Evolutionary conservation across 2,797 vertebrate genomes (phyloP), one percentile per base, ranked within the genome.

Genomic region (Heliangelus exortis): DNA sequence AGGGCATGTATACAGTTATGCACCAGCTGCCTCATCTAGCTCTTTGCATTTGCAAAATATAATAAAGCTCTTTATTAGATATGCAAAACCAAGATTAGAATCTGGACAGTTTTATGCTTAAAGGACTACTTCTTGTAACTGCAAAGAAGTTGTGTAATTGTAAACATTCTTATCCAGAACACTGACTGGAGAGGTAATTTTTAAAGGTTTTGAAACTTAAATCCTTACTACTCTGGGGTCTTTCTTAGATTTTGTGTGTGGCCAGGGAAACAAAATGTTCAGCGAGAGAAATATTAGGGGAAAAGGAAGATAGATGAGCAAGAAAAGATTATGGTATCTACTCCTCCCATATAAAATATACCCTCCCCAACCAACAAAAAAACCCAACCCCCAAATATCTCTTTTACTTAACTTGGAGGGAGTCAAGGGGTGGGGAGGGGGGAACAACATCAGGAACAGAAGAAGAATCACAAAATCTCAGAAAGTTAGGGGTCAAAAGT

Each of bases 1-100:
- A 93, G 82, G 80, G 53, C 47, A 50, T 93, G 86, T 78, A 91
- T 82, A 81, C 50, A 33, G 83, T 95, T 93, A 89, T 36, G 41
- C 58, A 86, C 71, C 96, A 96, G 93, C 87, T 95, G 95, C 73
- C 71, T 95, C 93, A 63, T 93, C 89, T 97, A 85, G 82, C 68
- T 91, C 34, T 80, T 90, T 83, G 48, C 53, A 89, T 39, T 66
- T 91, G 84, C 57, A 77, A 90, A 83, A 83, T 86, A 73, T 50
- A 90, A 93, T 92, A 95, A 83, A 91, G n/a, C 12, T 76, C 17
- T 93, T 88, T 87, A 91, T 95, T 92, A 86, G 26, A 71, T n/a
- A 83, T 66, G 31, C 72, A 87, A 88, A 94, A 90, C 91, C 48
- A 23, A 92, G 34, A 77, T 85, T 61, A 86, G 34, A 80, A 89